phyloP scores from a whole-genome alignment of 2,113 vertebrate species.

The Lates calcarifer region DNA sequence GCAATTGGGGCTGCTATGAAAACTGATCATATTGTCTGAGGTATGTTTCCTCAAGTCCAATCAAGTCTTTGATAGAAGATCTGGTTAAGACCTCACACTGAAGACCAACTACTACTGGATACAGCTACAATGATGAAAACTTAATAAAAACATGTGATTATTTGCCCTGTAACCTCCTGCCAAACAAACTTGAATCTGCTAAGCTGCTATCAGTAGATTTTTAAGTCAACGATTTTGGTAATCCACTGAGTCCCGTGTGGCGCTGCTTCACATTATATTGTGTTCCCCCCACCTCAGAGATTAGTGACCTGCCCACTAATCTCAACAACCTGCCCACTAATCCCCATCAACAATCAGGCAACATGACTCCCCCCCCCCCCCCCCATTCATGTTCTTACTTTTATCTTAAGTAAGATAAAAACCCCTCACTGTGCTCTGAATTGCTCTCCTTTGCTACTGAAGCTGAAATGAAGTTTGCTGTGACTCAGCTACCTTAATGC shows the following conservation, averaged over 20 bases:
- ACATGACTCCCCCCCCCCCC: constrained; percentile 31
- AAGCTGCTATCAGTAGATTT: constrained; percentile 4
- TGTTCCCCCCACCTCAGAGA: constrained; percentile 31
- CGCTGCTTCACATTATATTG: constrained; percentile 5
- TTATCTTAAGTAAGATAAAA: constrained; percentile 34
- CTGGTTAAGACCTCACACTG: not conserved
- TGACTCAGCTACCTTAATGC: not conserved
- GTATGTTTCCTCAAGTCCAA: not conserved
- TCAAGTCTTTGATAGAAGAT: not conserved
- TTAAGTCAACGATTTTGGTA: constrained; percentile 1
- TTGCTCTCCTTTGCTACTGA: not conserved
- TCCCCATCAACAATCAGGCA: constrained; percentile 40
- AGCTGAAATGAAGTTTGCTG: not conserved
- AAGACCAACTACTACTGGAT: not conserved
- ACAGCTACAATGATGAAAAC: not conserved
- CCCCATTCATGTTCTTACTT: constrained; percentile 29
- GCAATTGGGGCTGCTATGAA: not conserved
- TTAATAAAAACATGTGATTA: not conserved
- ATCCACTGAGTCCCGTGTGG: not conserved
- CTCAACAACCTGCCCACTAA: constrained; percentile 53
- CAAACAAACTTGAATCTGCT: not conserved
- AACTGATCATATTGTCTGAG: not conserved
- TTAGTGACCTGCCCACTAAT: constrained; percentile 30
- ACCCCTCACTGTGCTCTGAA: constrained; percentile 23
- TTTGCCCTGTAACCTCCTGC: not conserved